Evolutionary conservation across 2,888 invertebrate species (phyloP).

Genomic region (Liodrosophila aerea): DNA sequence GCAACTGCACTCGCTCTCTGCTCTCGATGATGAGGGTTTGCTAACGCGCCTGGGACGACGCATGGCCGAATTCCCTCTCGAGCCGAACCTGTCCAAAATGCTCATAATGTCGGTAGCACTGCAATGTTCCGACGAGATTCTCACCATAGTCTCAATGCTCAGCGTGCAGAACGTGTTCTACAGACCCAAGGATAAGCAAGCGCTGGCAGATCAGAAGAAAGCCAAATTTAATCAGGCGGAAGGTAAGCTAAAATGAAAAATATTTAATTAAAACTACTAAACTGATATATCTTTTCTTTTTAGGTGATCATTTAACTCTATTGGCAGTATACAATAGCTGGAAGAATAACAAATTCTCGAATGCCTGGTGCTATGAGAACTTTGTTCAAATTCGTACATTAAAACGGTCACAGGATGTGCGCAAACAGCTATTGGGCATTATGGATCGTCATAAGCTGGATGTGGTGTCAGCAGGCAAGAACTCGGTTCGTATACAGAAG

Average conservation of each 20-base stretch:
- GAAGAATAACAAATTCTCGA: slow-evolving; percentile 99
- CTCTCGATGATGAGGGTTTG: slow-evolving; percentile 96
- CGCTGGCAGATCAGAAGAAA: slow-evolving; percentile 98
- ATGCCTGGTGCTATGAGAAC: slow-evolving; percentile 99
- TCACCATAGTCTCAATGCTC: slow-evolving; percentile 99
- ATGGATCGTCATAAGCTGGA: slow-evolving; percentile 99
- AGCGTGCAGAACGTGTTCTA: slow-evolving; percentile 99
- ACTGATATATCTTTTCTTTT: no score
- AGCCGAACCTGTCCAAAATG: slow-evolving; percentile 99
- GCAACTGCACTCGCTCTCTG: slow-evolving; percentile 97
- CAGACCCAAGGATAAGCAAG: slow-evolving; percentile 96
- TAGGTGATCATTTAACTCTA: slow-evolving; percentile 96
- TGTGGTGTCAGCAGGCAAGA: slow-evolving; percentile 97
- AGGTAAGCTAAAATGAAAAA: slow-evolving; percentile 83
- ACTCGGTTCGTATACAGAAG: slow-evolving; percentile 97
- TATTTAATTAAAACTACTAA: not conserved
- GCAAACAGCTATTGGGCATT: slow-evolving; percentile 97
- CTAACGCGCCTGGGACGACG: slow-evolving; percentile 91
- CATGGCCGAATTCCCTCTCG: slow-evolving; percentile 99
- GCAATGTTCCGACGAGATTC: slow-evolving; percentile 98
- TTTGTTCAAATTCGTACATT: slow-evolving; percentile 98
- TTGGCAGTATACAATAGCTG: slow-evolving; percentile 99
- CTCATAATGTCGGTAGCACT: slow-evolving; percentile 99
- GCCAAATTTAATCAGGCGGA: slow-evolving; percentile 99
- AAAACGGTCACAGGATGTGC: slow-evolving; percentile 98